phyloP scores from a whole-genome alignment of 1,140 invertebrate species.

The Teleogryllus occipitalis region DNA sequence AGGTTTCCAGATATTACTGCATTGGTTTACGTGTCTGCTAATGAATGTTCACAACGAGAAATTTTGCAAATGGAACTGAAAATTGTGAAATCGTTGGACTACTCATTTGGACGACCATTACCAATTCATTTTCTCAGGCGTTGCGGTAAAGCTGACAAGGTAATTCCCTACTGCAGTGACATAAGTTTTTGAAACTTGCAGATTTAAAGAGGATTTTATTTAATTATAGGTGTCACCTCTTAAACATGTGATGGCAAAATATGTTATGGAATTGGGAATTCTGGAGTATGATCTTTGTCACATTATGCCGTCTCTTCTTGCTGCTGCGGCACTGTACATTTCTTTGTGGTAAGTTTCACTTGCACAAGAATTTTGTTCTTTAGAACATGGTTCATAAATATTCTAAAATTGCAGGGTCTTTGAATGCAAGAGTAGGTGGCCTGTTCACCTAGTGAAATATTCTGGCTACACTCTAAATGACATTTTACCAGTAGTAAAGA shows the following conservation, averaged over 20 bases:
- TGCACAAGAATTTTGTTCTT: too few species aligned
- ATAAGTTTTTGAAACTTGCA: neutral
- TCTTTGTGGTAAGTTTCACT: slow-evolving; percentile 12
- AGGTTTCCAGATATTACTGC: slow-evolving; percentile 79
- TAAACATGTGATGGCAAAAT: slow-evolving; percentile 85
- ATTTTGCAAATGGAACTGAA: slow-evolving; percentile 79
- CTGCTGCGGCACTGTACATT: slow-evolving; percentile 65
- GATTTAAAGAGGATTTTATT: slow-evolving; percentile 13
- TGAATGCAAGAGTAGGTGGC: neutral
- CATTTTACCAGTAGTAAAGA: neutral
- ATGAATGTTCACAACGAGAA: slow-evolving; percentile 71
- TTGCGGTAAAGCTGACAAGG: slow-evolving; percentile 52
- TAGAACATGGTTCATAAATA: too few species aligned
- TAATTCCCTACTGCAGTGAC: neutral
- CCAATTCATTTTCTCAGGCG: slow-evolving; percentile 82
- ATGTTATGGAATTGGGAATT: slow-evolving; percentile 79
- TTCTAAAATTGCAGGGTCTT: neutral
- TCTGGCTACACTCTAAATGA: neutral
- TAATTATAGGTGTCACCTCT: slow-evolving; percentile 46
- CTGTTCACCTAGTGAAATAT: neutral
- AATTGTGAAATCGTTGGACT: slow-evolving; percentile 67
- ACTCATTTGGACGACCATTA: slow-evolving; percentile 73
- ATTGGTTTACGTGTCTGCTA: slow-evolving; percentile 88
- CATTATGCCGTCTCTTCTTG: slow-evolving; percentile 67
- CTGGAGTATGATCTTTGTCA: slow-evolving; percentile 76